Base-by-base conservation (phyloP, 2,797 vertebrate species). In the Bradypodion ventrale region DNA sequence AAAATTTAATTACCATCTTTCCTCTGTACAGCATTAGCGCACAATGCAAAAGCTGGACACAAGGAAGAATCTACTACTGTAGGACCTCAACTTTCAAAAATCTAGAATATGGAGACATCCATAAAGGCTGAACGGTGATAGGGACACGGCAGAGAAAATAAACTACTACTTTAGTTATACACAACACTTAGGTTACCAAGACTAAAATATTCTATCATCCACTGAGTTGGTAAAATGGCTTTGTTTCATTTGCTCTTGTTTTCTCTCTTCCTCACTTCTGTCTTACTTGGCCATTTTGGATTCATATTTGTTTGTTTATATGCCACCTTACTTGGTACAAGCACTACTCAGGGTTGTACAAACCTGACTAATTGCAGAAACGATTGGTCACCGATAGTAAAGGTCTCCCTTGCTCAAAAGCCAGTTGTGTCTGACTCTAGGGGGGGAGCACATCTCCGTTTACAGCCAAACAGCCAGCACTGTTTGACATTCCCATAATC, bases 1-100 rank as follows among this genome's bases (percentile, higher is more conserved):
- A 23, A 76, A 81, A 87, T 73, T 49, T 63, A 84, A 84, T 87
- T 84, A 65, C 9, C n/a, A 69, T 75, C 29, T 70, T 72, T 66
- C 35, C 8, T 70, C 59, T 63, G 35, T 23, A 49, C 25, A 73
- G 49, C 29, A 59, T 83, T 60, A 75, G n/a, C 72, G 83, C 62
- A 37, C 4, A 25, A 32, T 62, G 9, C 49, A 27, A 60, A 4
- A 6, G 32, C 56, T 49, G 44, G 25, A 32, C 49, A 70, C 10
- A 23, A 42, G 46, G 32, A 62, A 16, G 23, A 16, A 23, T 12
- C 44, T 60, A 10, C 35, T 35, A 37, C 70, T 65, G 69, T 37
- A 29, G 46, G 68, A 27, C 46, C 8, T 37, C 35, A 35, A 37
- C 52, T 42, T 3, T 19, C 79, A 70, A 59, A 59, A 59, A 70